A percentile compares a stretch with the other conserved stretches of the same genome.
Evolutionary conservation across 2,888 invertebrate species (phyloP).

Genomic region (Eucera pruinosa): DNA sequence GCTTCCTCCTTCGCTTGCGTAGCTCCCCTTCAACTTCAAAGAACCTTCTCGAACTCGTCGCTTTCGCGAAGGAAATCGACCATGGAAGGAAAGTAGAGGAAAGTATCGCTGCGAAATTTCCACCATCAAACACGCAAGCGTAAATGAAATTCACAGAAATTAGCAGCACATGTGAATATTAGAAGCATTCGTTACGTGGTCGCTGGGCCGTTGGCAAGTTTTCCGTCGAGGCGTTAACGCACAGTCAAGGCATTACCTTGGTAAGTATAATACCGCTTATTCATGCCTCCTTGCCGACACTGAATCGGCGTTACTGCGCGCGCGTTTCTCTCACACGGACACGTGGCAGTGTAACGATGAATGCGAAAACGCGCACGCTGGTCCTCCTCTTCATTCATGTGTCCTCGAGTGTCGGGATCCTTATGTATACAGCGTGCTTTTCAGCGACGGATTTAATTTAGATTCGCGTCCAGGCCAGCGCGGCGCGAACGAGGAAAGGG

Average conservation of each 20-base stretch:
- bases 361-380: constrained; percentile 26
- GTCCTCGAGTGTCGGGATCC: constrained; percentile 47
- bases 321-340: not conserved
- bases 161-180: not conserved
- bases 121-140: not conserved
- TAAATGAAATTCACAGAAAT: not conserved
- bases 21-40: not conserved
- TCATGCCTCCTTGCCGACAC: constrained; percentile 57
- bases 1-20: not conserved
- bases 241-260: constrained; percentile 54
- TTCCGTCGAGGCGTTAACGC: constrained; percentile 51
- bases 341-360: constrained; percentile 9
- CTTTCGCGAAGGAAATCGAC: not conserved
- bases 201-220: constrained; percentile 27
- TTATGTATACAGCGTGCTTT: constrained; percentile 53
- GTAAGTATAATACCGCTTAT: constrained; percentile 65
- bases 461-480: constrained; percentile 33
- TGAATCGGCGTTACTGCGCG: constrained; percentile 37
- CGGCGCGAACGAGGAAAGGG: constrained; percentile 19
- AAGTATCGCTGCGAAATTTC: not conserved
- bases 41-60: too few species aligned
- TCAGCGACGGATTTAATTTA: constrained; percentile 60
- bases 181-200: constrained; percentile 24
- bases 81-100: not conserved
- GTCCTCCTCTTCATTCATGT: constrained; percentile 55